Base-by-base conservation (phyloP, 2,113 vertebrate genomes). In the Bubalus kerabau region DNA sequence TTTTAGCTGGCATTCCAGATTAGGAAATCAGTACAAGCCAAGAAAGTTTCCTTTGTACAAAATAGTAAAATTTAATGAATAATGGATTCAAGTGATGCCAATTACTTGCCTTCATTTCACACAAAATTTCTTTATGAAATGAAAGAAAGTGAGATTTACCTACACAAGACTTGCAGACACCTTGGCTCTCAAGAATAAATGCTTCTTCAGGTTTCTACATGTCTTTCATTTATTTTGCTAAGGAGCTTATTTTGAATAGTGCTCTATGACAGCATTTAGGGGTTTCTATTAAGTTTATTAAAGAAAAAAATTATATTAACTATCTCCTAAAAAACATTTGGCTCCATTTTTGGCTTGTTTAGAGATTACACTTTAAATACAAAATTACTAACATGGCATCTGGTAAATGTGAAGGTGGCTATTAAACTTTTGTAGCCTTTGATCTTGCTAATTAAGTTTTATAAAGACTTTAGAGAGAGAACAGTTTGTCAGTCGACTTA, bases 371-470 rank as follows among this genome's bases (percentile, higher is more conserved):
- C 5, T 95, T 91, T 64, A 0, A 0, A 96, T 81, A 90, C 16
- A 13, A 30, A 67, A 93, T 95, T 87, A 80, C 85, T 91, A 98
- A 92, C 85, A 95, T 95, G 71, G 83, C 95, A 67, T 90, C 57
- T 92, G 89, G 95, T 94, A 81, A 94, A 98, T 91, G 43, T 96
- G 57, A 94, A 98, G 87, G 90, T 59, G 60, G 59, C 74, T 97
- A 83, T 98, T 98, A 98, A 98, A 80, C 54, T 96, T 59, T 83
- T 80, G 36, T 80, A 62, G 52, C 10, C 76, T 98, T 98, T 99
- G 95, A 98, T 98, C 94, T 97, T 86, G 3, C 89, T 95, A 97
- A 40, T 98, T 98, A 95, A 81, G 30, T 96, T 97, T 98, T 98
- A 98, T 40, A 32, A 71, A 98, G 90, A 78, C 50, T 95, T 94